phyloP scores from a whole-genome alignment of 2,888 invertebrate genomes.

The Griposia aprilina region DNA sequence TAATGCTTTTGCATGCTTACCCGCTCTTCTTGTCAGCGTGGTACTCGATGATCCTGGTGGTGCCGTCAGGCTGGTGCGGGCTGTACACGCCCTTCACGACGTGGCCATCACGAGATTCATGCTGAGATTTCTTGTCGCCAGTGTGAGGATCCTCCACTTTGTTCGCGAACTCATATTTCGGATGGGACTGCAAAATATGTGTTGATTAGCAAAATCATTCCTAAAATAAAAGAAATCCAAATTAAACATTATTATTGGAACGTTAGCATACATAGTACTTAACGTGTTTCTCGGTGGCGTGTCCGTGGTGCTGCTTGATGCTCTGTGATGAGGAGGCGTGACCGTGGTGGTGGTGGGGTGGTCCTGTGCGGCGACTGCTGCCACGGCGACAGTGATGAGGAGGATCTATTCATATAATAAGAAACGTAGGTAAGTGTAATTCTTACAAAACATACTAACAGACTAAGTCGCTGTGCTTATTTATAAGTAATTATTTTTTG shows the following conservation, averaged over 20 bases:
- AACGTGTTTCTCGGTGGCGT: slow-evolving; percentile 62
- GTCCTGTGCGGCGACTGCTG: slow-evolving; percentile 7
- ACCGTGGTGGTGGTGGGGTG: slow-evolving; percentile 48
- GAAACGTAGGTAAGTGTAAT: not conserved
- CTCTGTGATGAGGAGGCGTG: slow-evolving; percentile 66
- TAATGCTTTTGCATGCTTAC: slow-evolving; percentile 44
- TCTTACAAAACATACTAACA: too few species aligned
- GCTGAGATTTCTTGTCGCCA: slow-evolving; percentile 31
- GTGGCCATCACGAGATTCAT: slow-evolving; percentile 25
- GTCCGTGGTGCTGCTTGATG: slow-evolving; percentile 67
- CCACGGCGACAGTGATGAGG: slow-evolving; percentile 10
- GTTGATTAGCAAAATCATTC: rapidly evolving
- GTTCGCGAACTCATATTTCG: slow-evolving; percentile 25
- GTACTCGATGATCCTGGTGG: slow-evolving; percentile 10
- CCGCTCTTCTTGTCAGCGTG: slow-evolving; percentile 66
- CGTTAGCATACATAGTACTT: slow-evolving; percentile 48
- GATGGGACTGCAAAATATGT: slow-evolving; percentile 75
- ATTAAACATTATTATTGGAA: not conserved
- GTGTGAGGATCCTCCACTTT: slow-evolving; percentile 32
- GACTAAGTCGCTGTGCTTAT: not conserved
- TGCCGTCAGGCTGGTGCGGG: slow-evolving; percentile 20
- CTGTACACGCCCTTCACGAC: slow-evolving; percentile 26
- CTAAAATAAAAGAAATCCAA: too few species aligned
- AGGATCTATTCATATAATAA: slow-evolving; percentile 20
- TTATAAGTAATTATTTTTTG: not conserved